Evolutionary conservation across 2,888 invertebrate genomes (phyloP), one percentile per base, ranked within the genome.

Genomic region (Caenorhabditis doughertyi): DNA sequence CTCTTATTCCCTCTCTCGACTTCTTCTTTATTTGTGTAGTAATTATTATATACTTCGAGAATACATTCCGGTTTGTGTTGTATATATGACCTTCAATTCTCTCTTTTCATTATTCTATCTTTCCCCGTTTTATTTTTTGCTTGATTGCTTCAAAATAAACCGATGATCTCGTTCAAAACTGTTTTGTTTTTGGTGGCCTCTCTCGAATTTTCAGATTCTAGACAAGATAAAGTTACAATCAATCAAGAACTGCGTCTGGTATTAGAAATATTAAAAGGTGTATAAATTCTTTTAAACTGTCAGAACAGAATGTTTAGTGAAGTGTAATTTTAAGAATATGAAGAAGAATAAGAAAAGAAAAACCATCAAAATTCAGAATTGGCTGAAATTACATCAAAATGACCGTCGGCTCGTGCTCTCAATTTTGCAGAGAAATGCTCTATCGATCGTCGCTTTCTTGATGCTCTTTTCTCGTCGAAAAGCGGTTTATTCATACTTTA

Each of bases 41-140:
- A 71, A 79, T 79, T 71, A 71, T 71, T 79, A 60, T 58, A 68
- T 77, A 68, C 58, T 60, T 77, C 68, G 68, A 77, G 74, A 77
- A 77, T 70, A 23, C 77, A 77, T 77, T 77, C 77, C 77, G 77
- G 77, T 77, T 77, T 70, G 67, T 76, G 65, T 67, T 76, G 74
- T 77, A 70, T 60, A 77, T 77, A 51, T 76, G 77, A 77, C 77
- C 77, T 77, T 77, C 77, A 56, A 42, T 70, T 68, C 13, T 65
- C 49, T 65, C 23, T 47, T 44, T 32, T 11, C 9, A 32, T 35
- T 29, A 27, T 53, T 71, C 49, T 60, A 32, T 71, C 18, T 16
- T 25, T 18, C 21, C 62, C 44, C 39, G 39, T 32, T 53, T 47
- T 53, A n/a, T 47, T 44, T 29, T 29, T 35, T 42, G 44, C 35